Evolutionary conservation across 1,140 invertebrate species (phyloP), one percentile per base, ranked within the genome.

Genomic region (Adoxophyes honmai): DNA sequence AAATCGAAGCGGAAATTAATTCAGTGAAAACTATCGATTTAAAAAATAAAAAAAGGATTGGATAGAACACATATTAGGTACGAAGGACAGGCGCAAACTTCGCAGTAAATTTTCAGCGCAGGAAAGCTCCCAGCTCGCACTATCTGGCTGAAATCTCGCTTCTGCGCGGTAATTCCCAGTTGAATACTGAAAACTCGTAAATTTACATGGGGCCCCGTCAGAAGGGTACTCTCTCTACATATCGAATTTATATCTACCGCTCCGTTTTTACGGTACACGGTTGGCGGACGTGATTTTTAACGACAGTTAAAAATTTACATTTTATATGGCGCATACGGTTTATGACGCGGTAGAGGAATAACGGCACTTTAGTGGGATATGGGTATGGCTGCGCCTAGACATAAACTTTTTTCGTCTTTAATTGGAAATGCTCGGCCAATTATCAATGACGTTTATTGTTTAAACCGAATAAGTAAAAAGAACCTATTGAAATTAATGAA

Each of bases 171-270:
- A 77, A 82, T 80, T 79, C 78, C 76, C 79, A 38, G 72, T 66
- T 73, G 77, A 75, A 80, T 78, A 77, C 79, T 75, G 76, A 78
- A 79, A 73, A 80, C 68, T 83, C 75, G 73, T 81, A 83, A 83
- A 81, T 82, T 76, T 77, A 74, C 76, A 74, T 69, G 73, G 66
- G 35, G 61, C 66, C 60, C 57, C 70, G 70, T 75, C 75, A 72
- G 73, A 61, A 52, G 59, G 66, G 56, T 73, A 77, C 64, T 60
- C 66, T 63, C 64, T 72, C 71, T 69, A 62, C 67, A 66, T 74
- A 68, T 68, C 64, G 69, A 74, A 78, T 81, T 75, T 80, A 81
- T 66, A 75, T 59, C 42, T 18, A 75, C 60, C 66, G 64, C 70
- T 68, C 66, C 64, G 71, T 76, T 82, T 81, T 81, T 85, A 85